Percentiles rank a stretch among this genome's conserved stretches.
Evolutionary conservation across 2,888 invertebrate genomes (phyloP).

Genomic region (Acanthoscelides obtectus): DNA sequence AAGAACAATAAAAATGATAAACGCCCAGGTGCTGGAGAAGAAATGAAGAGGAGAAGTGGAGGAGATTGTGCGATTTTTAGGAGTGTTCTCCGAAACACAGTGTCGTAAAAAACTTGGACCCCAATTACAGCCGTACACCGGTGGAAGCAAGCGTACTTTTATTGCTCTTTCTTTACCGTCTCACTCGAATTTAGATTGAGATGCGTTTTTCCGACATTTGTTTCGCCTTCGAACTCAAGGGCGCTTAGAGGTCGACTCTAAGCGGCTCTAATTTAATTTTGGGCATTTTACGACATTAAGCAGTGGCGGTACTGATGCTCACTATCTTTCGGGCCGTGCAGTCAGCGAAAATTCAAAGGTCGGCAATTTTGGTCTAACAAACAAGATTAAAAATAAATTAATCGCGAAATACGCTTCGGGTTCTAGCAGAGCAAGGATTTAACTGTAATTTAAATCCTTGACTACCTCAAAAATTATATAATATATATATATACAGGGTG

Average conservation of each 20-base stretch:
- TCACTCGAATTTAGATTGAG: neutral
- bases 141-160: constrained; percentile 30
- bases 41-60: neutral
- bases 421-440: too few species aligned
- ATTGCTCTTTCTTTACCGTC: constrained; percentile 12
- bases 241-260: neutral
- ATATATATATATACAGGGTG: too few species aligned
- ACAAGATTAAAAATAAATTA: too few species aligned
- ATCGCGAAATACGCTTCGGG: too few species aligned
- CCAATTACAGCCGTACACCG: constrained; percentile 26
- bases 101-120: constrained; percentile 21
- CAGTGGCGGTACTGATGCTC: neutral
- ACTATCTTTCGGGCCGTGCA: too few species aligned
- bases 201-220: neutral
- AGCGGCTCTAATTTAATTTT: neutral
- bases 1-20: constrained; percentile 11
- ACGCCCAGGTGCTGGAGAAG: constrained; percentile 10
- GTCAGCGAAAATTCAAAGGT: too few species aligned
- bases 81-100: constrained; percentile 15
- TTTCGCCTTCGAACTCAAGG: neutral
- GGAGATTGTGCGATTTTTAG: constrained; percentile 17
- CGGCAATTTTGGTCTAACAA: too few species aligned
- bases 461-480: too few species aligned
- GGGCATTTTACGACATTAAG: neutral
- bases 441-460: too few species aligned